A percentile compares a stretch with the other conserved stretches of the same genome.
phyloP scores from a whole-genome alignment of 1,140 invertebrate genomes.

The Drosophila kurseongensis region DNA sequence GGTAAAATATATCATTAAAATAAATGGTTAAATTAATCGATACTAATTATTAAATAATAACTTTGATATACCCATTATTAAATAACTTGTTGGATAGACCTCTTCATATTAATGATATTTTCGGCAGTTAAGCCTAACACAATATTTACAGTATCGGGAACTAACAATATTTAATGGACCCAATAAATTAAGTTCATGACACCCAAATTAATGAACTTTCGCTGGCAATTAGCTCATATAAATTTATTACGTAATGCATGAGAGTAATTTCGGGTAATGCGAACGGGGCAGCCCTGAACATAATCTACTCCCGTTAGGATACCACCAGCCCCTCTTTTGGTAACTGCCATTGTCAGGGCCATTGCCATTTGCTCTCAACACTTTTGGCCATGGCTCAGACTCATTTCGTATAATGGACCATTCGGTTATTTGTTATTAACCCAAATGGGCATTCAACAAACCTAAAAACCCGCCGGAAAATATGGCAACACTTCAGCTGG shows the following conservation, averaged over 20 bases:
- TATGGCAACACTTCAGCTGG: slow-evolving; percentile 12
- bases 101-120: neutral
- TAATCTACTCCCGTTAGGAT: slow-evolving; percentile 18
- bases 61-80: neutral
- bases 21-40: neutral
- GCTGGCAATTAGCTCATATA: slow-evolving; percentile 54
- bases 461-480: slow-evolving; percentile 33
- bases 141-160: slow-evolving; percentile 17
- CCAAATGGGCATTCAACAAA: slow-evolving; percentile 69
- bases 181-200: slow-evolving; percentile 42
- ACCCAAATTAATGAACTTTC: slow-evolving; percentile 52
- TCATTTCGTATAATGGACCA: slow-evolving; percentile 67
- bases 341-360: slow-evolving; percentile 24
- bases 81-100: neutral
- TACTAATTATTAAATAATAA: neutral
- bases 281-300: slow-evolving; percentile 9
- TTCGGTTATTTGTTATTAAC: slow-evolving; percentile 77
- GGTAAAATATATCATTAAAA: no score
- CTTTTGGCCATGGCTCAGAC: slow-evolving; percentile 31
- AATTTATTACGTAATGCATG: slow-evolving; percentile 51
- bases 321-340: neutral
- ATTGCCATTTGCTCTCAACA: slow-evolving; percentile 46
- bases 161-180: slow-evolving; percentile 30
- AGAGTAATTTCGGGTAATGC: slow-evolving; percentile 43
- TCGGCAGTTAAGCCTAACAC: neutral